Conservation (phyloP, 2,888 invertebrate species). For the Rambutsinella grinnellia region DNA sequence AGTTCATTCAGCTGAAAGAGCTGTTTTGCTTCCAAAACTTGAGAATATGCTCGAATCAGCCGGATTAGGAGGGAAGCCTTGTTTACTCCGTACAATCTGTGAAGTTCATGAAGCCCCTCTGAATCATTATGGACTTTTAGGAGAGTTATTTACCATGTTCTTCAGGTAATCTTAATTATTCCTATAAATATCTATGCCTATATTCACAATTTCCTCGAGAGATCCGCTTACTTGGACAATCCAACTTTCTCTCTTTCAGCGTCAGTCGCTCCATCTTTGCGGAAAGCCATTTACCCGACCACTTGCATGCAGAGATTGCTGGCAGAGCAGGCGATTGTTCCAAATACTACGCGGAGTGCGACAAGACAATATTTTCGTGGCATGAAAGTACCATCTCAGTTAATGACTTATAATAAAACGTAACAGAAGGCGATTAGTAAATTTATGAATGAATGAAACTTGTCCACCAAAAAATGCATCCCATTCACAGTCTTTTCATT, state of each 20-base stretch:
- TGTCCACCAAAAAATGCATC: no score
- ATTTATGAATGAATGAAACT: no score
- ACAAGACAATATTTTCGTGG: slow-evolving; percentile 46
- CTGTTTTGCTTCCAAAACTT: slow-evolving; percentile 59
- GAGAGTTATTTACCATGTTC: slow-evolving; percentile 62
- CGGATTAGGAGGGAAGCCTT: slow-evolving; percentile 58
- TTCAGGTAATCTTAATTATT: slow-evolving; percentile 55
- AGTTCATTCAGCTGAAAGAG: no score
- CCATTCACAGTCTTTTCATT: no score
- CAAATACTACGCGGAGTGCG: slow-evolving; percentile 19
- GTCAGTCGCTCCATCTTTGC: slow-evolving; percentile 62
- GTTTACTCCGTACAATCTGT: slow-evolving; percentile 62
- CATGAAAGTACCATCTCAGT: no score
- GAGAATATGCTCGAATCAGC: slow-evolving; percentile 54
- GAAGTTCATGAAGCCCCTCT: slow-evolving; percentile 64
- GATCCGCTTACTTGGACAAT: no score
- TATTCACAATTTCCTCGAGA: no score
- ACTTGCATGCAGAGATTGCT: slow-evolving; percentile 58
- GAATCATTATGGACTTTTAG: slow-evolving; percentile 61
- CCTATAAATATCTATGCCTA: neutral
- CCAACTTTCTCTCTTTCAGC: slow-evolving; percentile 43
- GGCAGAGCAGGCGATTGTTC: slow-evolving; percentile 49
- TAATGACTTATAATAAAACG: neutral
- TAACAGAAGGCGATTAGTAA: no score
- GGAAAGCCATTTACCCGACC: slow-evolving; percentile 62